These are phyloP conservation scores for Beroe ovata DNA, from an alignment of 37 sponge, comb jelly and placozoan species.

Conservation along the genomic window DNA sequence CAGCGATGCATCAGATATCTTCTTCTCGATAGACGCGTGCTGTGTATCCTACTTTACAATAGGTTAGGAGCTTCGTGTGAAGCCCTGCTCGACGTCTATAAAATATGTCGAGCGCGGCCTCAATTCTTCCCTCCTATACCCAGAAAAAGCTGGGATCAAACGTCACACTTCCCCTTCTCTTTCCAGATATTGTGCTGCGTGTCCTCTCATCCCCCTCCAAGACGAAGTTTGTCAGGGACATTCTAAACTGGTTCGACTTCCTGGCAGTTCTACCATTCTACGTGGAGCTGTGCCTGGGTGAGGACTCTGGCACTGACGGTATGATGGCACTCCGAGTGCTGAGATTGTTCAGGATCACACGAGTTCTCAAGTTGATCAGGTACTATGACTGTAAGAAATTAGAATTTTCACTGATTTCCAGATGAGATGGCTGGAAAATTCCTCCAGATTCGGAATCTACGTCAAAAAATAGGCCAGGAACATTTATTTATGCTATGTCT, in stretches of 20 bases:
- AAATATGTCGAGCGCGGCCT: no score
- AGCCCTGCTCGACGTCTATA: no score
- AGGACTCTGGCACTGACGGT: constrained; percentile 51
- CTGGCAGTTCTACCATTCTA: constrained; percentile 49
- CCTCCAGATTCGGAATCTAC: no score
- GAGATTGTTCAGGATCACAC: constrained; percentile 24
- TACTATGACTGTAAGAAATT: no score
- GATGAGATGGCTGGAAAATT: no score
- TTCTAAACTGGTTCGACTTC: constrained; percentile 51
- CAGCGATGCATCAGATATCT: not conserved
- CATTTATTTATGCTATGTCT: no score
- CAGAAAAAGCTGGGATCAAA: no score
- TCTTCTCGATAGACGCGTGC: constrained; percentile 46
- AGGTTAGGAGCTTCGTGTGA: not conserved
- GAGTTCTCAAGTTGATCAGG: constrained; percentile 60
- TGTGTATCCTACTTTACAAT: constrained; percentile 60
- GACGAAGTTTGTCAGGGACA: constrained; percentile 20
- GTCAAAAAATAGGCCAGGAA: no score
- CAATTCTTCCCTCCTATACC: no score
- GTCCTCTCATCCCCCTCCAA: constrained; percentile 31
- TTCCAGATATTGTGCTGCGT: constrained; percentile 40
- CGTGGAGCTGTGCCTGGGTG: constrained; percentile 35
- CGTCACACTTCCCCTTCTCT: no score
- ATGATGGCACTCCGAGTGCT: constrained; percentile 62
- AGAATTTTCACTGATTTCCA: no score